Evolutionary conservation across 2,888 invertebrate species (phyloP).

Genomic region (Junonia oenone): DNA sequence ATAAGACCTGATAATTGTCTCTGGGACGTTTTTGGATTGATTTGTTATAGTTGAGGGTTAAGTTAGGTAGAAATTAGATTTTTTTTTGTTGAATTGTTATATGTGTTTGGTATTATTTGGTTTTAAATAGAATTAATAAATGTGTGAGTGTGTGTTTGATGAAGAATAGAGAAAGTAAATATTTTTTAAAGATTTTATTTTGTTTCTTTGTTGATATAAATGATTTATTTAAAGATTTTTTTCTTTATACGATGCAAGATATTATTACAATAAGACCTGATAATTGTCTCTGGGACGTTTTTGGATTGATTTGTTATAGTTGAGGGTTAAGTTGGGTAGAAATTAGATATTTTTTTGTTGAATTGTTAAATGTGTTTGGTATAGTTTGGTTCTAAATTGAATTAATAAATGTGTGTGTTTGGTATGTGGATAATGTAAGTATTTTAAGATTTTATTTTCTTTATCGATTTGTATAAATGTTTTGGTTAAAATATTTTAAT

Average conservation of each 20-base stretch:
- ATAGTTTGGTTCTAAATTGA: too few relatives aligned
- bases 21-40: constrained; percentile 44
- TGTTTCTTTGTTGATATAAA: too few relatives aligned
- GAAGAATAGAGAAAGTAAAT: too few relatives aligned
- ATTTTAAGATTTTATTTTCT: too few relatives aligned
- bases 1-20: constrained; percentile 69
- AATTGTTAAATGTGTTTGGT: neutral
- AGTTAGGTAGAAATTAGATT: constrained; percentile 4
- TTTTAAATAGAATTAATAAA: too few relatives aligned
- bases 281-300: constrained; percentile 55
- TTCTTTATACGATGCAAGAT: constrained; percentile 73
- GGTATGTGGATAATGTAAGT: too few relatives aligned
- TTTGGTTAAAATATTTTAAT: too few relatives aligned
- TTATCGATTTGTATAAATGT: too few relatives aligned
- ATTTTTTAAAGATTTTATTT: too few relatives aligned
- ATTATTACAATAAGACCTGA: constrained; percentile 66
- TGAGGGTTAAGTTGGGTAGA: neutral
- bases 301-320: constrained; percentile 51
- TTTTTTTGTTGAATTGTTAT: neutral
- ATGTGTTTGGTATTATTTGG: neutral
- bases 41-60: constrained; percentile 39
- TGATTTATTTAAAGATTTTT: too few relatives aligned
- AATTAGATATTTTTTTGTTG: constrained; percentile 10
- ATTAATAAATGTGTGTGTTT: too few relatives aligned
- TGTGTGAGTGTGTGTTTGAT: too few relatives aligned